phyloP scores from a whole-genome alignment of 1,140 invertebrate genomes.

The Euschistus heros region DNA sequence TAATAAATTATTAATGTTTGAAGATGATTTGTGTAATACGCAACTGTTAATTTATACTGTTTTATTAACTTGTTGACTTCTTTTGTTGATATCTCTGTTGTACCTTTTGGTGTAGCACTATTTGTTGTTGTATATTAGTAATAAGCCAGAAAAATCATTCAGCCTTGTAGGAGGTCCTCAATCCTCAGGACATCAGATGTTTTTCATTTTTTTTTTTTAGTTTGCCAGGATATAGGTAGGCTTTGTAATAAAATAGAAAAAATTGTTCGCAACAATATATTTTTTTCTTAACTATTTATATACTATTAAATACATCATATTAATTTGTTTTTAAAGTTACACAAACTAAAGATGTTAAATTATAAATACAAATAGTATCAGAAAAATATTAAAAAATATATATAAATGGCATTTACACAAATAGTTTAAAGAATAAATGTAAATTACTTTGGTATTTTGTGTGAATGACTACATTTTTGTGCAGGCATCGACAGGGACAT shows the following conservation, averaged over 20 bases:
- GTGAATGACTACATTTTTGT: conserved; percentile 15
- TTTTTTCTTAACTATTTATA: conserved; percentile 3
- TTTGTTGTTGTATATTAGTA: no score
- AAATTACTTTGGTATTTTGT: conserved; percentile 15
- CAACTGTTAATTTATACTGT: no score
- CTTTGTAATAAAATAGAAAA: neutral
- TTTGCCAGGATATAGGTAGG: neutral
- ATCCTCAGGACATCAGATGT: no score
- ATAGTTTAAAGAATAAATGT: conserved; percentile 2
- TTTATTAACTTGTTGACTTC: no score
- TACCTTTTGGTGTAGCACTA: no score
- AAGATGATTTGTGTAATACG: no score
- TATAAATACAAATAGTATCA: conserved; percentile 4
- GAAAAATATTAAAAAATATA: conserved; percentile 9
- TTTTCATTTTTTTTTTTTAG: no score
- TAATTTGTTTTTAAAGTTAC: conserved; percentile 4
- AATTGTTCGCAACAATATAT: neutral
- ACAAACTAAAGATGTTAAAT: conserved; percentile 16
- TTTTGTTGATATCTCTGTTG: no score
- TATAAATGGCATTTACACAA: conserved; percentile 17
- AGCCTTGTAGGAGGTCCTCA: no score
- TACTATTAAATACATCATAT: conserved; percentile 15
- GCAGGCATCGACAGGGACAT: neutral
- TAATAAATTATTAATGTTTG: no score
- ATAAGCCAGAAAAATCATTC: no score